phyloP scores from a whole-genome alignment of 2,113 vertebrate species.

The Athene cunicularia region DNA sequence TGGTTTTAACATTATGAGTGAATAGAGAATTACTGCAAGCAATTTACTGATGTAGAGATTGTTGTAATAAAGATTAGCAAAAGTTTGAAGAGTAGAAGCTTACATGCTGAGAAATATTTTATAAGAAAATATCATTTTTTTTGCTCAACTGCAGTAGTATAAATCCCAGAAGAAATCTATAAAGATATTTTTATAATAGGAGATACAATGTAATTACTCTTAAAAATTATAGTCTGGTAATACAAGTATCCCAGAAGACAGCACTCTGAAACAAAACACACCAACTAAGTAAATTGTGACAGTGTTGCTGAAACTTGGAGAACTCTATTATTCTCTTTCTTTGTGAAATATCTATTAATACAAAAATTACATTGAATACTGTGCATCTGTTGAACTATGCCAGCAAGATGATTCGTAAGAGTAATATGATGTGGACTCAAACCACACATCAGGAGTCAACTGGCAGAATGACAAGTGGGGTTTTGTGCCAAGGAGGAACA shows the following conservation, averaged over 20 bases:
- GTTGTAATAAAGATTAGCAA: background rate
- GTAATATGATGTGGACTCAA: background rate
- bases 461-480: conserved; percentile 1
- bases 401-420: background rate
- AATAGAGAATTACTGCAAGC: background rate
- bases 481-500: background rate
- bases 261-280: background rate
- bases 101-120: background rate
- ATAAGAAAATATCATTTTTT: background rate
- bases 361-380: background rate
- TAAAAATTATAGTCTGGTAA: background rate
- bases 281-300: background rate
- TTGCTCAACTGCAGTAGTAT: background rate
- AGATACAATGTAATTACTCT: background rate
- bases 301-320: background rate
- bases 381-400: background rate
- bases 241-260: background rate
- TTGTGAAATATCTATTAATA: background rate
- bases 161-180: background rate
- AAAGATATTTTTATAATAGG: background rate
- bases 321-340: background rate
- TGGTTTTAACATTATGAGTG: background rate
- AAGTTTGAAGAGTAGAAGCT: background rate
- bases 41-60: background rate
- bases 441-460: background rate